Evolutionary conservation across 1,140 invertebrate genomes (phyloP).

Genomic region (Leptinotarsa defecta): DNA sequence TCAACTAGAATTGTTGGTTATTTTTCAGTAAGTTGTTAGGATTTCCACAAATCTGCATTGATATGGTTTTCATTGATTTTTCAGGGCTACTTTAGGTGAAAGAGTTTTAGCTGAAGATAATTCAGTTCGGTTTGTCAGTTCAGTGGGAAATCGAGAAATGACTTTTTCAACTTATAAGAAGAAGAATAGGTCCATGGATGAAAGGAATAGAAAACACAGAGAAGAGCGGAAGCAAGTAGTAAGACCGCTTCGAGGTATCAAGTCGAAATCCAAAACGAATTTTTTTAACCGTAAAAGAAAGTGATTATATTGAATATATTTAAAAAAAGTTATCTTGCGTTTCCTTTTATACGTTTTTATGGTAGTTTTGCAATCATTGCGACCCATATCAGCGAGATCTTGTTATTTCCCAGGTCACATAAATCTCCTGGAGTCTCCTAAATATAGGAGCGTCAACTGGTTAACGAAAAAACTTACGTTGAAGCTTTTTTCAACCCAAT

Average conservation of each 20-base stretch:
- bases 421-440: no score
- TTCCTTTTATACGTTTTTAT: no score
- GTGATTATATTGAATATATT: background rate
- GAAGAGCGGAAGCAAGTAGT: slow-evolving; percentile 74
- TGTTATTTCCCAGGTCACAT: no score
- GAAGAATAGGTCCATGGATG: slow-evolving; percentile 58
- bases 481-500: no score
- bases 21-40: no score
- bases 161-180: slow-evolving; percentile 70
- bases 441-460: no score
- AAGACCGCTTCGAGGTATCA: slow-evolving; percentile 64
- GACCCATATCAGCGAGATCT: no score
- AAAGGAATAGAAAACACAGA: slow-evolving; percentile 65
- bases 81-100: slow-evolving; percentile 72
- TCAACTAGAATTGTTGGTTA: no score
- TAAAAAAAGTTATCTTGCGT: no score
- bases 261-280: slow-evolving; percentile 39
- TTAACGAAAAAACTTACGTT: no score
- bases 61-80: slow-evolving; percentile 35
- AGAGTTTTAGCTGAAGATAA: slow-evolving; percentile 65
- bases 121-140: slow-evolving; percentile 63
- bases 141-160: slow-evolving; percentile 76
- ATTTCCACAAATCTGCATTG: no score
- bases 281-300: slow-evolving; percentile 30
- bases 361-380: no score